Evolutionary conservation across 2,113 vertebrate species (phyloP), one percentile per base, ranked within the genome.

Genomic region (Atlantisia rogersi): DNA sequence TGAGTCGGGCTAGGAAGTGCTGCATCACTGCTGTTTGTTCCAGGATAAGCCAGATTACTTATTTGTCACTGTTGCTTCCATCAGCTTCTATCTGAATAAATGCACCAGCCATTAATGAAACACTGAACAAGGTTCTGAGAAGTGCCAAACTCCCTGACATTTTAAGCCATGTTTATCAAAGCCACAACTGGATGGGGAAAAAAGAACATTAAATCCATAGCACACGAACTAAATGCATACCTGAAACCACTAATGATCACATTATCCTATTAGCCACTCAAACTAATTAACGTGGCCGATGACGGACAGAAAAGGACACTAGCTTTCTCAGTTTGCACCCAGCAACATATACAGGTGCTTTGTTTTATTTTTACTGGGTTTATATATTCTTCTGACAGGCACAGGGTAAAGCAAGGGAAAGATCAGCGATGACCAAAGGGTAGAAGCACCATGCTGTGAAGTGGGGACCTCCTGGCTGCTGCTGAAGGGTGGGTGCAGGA

Each of bases 331-430:
- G 11, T 12, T 35, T 10, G 48, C 7, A 55, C 15, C 5, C n/a
- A 65, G 67, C 40, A 52, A 16, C 18, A 17, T 2, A 29, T 8
- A 37, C 11, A 29, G 58, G 10, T 6, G 12, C 4, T 21, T 40
- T 37, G 6, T 21, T 71, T 73, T 11, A 17, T 42, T 74, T 52
- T 32, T 44, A 22, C 31, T 21, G 29, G 3, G 0, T 48, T 70
- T 68, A 16, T 15, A 0, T 5, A 5, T 25, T 60, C 25, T 69
- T 28, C 29, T 48, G 29, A 7, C 0, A 12, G 74, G 48, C 63
- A 59, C 0, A 63, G 68, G 48, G 50, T 19, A 12, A 62, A 44
- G 15, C 18, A 37, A 56, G 42, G 53, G 52, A 21, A 65, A 46
- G 63, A 25, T 32, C 3, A 24, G 50, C 2, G 21, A 62, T 74